Base-by-base conservation (phyloP, 1,140 invertebrate species). In the Anadara kagoshimensis region DNA sequence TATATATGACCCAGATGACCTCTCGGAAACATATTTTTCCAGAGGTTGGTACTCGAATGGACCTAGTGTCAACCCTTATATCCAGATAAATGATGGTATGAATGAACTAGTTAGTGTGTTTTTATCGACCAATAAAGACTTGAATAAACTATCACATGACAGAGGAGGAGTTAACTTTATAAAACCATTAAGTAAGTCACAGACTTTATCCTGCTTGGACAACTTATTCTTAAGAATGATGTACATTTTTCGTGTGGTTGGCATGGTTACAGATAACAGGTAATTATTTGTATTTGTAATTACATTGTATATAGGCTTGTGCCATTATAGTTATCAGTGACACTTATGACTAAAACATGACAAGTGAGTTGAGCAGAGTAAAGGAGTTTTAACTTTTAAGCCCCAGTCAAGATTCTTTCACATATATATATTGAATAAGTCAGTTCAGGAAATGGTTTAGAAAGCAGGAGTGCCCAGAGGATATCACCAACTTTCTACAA, bases 221-320 rank as follows among this genome's bases (percentile, higher is more conserved):
- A 53, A 53, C 14, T 18, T 62, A 11, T 44, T 44, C 4, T 29
- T 43, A 14, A 5, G 43, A 18, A 7, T 22, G 41, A 14, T 62
- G 36, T 62, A 44, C 43, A 44, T 43, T 22, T 62, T 62, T 44
- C 59, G 43, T n/a, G 22, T 62, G 22, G 41, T 62, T 45, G 59
- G 59, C 20, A 44, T 44, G 43, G 20, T 62, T 14, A 20, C 45
- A 29, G 59, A 62, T 44, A 62, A 62, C 11, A 62, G 59, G 59
- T 62, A 62, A 62, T 22, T 18, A 0, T 16, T 58, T 8, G n/a
- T n/a, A n/a, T n/a, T n/a, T n/a, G n/a, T n/a, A n/a, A n/a, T n/a
- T n/a, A 24, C 0, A 41, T 43, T 20, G 24, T n/a, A 61, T 36
- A 22, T 10, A 44, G 18, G 36, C 36, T 12, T 44, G 18, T 44